Conservation (phyloP, 2,797 vertebrate species). For the Telmatherina bonti region DNA sequence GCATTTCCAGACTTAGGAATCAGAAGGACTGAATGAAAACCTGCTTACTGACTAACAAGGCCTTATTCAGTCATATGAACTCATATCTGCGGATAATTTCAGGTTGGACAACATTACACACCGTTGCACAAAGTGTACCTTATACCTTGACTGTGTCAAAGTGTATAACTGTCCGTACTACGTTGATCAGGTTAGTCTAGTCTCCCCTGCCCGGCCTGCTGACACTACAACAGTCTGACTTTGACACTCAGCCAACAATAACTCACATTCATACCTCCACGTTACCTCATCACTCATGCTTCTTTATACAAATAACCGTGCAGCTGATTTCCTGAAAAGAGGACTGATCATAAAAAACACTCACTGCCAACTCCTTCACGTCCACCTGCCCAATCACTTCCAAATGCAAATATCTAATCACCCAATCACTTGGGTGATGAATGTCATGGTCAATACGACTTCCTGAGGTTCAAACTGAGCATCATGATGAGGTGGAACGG, state of each 20-base stretch:
- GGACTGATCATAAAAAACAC: not conserved
- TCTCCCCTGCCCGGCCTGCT: slow-evolving; percentile 31
- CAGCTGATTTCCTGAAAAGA: not conserved
- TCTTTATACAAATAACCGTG: not conserved
- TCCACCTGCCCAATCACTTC: too few relatives aligned
- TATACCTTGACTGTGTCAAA: not conserved
- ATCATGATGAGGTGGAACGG: too few relatives aligned
- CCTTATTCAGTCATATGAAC: too few relatives aligned
- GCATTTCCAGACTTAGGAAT: too few relatives aligned
- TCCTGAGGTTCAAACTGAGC: too few relatives aligned
- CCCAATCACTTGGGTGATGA: too few relatives aligned
- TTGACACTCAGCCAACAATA: slow-evolving; percentile 5
- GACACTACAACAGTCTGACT: not conserved
- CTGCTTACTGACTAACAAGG: not conserved
- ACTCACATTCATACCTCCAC: not conserved
- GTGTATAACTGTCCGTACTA: not conserved
- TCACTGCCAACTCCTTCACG: too few relatives aligned
- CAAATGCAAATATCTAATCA: too few relatives aligned
- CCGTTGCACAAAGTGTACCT: too few relatives aligned
- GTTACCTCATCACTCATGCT: not conserved
- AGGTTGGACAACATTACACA: too few relatives aligned
- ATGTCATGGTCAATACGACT: too few relatives aligned
- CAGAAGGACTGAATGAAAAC: too few relatives aligned
- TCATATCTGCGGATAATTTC: not conserved
- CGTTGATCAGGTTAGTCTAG: slow-evolving; percentile 51